phyloP scores from a whole-genome alignment of 2,113 vertebrate species.

The Datnioides undecimradiatus region DNA sequence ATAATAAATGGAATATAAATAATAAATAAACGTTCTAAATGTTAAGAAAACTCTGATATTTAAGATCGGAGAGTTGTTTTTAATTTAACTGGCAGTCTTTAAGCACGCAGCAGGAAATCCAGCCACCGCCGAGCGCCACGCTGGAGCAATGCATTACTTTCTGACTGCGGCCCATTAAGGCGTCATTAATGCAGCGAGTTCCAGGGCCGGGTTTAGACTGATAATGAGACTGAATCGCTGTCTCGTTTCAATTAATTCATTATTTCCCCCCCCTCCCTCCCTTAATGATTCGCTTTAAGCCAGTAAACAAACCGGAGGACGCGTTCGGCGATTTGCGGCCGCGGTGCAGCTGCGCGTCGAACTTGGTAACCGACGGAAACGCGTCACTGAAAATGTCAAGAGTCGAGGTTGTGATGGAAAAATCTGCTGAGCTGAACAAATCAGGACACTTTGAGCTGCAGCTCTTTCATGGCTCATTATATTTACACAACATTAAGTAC shows the following conservation, averaged over 20 bases:
- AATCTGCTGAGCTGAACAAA: neutral
- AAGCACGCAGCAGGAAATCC: neutral
- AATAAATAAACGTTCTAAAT: neutral
- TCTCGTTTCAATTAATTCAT: neutral
- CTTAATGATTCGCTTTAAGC: neutral
- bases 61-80: too few species aligned
- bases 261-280: too few species aligned
- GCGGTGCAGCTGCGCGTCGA: neutral
- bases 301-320: neutral
- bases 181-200: neutral
- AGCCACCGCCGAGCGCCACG: neutral
- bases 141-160: neutral
- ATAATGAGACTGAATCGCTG: neutral
- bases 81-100: neutral
- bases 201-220: neutral
- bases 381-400: neutral
- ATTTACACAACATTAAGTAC: neutral
- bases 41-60: neutral
- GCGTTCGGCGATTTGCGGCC: neutral
- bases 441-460: too few species aligned
- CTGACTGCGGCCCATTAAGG: neutral
- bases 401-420: neutral
- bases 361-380: neutral
- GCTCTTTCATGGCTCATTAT: too few species aligned
- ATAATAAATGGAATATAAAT: neutral